Percentiles rank a stretch among this genome's conserved stretches.
Conservation (phyloP, 2,888 invertebrate genomes). For the Melanargia galathea region DNA sequence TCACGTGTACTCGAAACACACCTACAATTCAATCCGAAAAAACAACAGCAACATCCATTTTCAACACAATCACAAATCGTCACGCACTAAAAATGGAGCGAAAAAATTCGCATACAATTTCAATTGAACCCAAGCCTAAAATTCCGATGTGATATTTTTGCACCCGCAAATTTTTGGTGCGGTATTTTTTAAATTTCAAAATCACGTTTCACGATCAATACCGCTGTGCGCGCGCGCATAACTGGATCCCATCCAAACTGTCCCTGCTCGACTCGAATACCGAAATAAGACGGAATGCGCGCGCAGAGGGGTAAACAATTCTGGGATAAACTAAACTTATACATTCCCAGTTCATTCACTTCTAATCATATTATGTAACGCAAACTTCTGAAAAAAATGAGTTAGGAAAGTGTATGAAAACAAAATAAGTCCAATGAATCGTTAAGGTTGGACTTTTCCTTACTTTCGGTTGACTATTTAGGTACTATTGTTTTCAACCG, state of each 20-base stretch:
- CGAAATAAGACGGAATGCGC: constrained; percentile 71
- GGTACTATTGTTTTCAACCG: too few species aligned
- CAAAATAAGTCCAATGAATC: not conserved
- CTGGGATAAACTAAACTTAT: constrained; percentile 50
- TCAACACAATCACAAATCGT: constrained; percentile 31
- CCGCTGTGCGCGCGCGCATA: constrained; percentile 41
- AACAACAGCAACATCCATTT: constrained; percentile 20
- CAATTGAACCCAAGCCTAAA: constrained; percentile 19
- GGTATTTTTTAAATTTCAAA: constrained; percentile 14
- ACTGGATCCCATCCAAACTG: constrained; percentile 79
- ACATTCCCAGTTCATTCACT: constrained; percentile 20
- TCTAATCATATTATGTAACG: not conserved
- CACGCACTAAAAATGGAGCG: constrained; percentile 15
- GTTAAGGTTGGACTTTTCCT: not conserved
- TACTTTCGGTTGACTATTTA: not conserved
- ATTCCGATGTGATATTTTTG: constrained; percentile 11
- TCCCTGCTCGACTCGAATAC: constrained; percentile 74
- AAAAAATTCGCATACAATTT: constrained; percentile 15
- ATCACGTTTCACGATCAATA: constrained; percentile 34
- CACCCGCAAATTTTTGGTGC: constrained; percentile 11
- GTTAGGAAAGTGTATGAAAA: not conserved
- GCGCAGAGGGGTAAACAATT: constrained; percentile 68
- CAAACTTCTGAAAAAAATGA: not conserved
- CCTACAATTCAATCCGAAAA: constrained; percentile 3
- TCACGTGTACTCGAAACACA: not conserved